Conservation (phyloP, 2,113 vertebrate species). For the Cathartes aura region DNA sequence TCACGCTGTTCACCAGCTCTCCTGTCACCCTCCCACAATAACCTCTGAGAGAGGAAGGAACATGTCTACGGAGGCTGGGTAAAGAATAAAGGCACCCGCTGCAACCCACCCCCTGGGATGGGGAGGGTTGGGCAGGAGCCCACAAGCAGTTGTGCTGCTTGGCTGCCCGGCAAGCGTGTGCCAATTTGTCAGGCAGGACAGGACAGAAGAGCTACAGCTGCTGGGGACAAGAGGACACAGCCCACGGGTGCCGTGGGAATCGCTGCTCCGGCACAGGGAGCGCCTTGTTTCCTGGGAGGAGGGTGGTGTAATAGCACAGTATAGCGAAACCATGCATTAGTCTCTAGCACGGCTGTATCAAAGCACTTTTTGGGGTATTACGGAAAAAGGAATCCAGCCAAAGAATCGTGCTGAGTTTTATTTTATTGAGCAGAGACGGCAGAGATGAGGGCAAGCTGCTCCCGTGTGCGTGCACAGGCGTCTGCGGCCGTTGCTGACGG, state of each 20-base stretch:
- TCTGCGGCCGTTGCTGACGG: fast-evolving
- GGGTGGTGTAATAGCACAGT: neutral
- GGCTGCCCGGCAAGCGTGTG: neutral
- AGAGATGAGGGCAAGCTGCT: neutral
- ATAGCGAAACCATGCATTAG: neutral
- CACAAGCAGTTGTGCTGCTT: neutral
- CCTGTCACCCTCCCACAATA: conserved; percentile 58
- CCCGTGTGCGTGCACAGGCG: fast-evolving
- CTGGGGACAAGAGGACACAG: neutral
- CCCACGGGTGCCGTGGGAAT: neutral
- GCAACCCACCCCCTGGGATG: neutral
- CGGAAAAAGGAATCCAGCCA: neutral
- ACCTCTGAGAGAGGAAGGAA: conserved; percentile 28
- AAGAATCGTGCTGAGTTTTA: neutral
- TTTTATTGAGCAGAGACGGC: conserved; percentile 46
- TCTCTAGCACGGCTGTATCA: neutral
- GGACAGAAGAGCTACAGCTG: neutral
- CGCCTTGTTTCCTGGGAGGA: neutral
- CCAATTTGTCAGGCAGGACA: neutral
- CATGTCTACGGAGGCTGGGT: neutral
- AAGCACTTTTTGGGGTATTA: neutral
- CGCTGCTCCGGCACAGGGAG: fast-evolving
- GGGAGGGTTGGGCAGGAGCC: neutral
- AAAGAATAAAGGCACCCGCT: neutral
- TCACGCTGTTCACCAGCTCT: conserved; percentile 46